Evolutionary conservation across 2,113 vertebrate species (phyloP).

Genomic region (Engraulis encrasicolus): DNA sequence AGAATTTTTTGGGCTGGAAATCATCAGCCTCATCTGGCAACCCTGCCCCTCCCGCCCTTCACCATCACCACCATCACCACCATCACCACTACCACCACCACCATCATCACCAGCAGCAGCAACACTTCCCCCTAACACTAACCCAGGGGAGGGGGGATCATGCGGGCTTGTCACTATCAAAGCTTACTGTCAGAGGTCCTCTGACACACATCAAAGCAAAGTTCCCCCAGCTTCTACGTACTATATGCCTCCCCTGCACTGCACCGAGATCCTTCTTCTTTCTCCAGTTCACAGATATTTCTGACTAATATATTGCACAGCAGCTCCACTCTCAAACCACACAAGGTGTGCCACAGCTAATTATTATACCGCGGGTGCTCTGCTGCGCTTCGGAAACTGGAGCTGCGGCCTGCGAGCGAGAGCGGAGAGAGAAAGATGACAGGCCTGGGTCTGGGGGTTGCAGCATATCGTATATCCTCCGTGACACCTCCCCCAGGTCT

Average conservation of each 20-base stretch:
- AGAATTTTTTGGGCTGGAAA: too few species aligned
- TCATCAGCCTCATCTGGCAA: too few species aligned
- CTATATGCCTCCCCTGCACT: background rate
- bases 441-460: background rate
- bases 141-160: constrained; percentile 32
- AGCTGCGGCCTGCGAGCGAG: too few species aligned
- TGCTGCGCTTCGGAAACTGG: too few species aligned
- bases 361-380: too few species aligned
- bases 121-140: too few species aligned
- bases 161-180: constrained; percentile 63
- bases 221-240: background rate
- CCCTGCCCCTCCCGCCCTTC: background rate
- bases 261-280: background rate
- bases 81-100: background rate
- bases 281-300: background rate
- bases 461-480: background rate
- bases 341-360: background rate
- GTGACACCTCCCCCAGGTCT: background rate
- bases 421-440: constrained; percentile 1
- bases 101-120: constrained; percentile 25
- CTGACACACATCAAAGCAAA: constrained; percentile 58
- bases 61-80: constrained; percentile 32
- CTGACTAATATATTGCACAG: background rate
- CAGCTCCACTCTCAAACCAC: background rate
- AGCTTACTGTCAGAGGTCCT: constrained; percentile 57